These are phyloP conservation scores for Gopherus flavomarginatus DNA, from an alignment of 2,113 vertebrate genomes.

Conservation along the genomic window DNA sequence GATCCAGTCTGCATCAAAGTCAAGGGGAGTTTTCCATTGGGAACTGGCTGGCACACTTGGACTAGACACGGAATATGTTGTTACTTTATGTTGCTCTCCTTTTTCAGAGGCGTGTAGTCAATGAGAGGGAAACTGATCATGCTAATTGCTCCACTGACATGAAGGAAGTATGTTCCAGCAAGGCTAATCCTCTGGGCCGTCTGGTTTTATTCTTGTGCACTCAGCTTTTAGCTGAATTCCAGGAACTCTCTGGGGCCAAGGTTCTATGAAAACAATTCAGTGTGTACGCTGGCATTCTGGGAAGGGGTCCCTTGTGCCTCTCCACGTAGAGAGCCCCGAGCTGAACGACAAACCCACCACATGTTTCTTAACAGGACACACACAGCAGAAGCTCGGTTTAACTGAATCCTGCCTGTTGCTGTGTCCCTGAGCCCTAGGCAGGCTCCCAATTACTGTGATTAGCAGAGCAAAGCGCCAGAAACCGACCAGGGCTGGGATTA, in stretches of 20 bases:
- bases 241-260: accelerated
- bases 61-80: not conserved
- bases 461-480: not conserved
- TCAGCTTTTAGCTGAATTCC: not conserved
- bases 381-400: not conserved
- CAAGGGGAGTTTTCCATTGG: not conserved
- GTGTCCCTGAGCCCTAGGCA: accelerated
- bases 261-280: accelerated
- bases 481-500: accelerated
- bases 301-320: not conserved
- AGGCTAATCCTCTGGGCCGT: not conserved
- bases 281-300: accelerated
- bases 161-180: conserved; percentile 28
- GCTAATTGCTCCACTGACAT: not conserved
- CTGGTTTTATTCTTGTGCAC: not conserved
- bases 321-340: not conserved
- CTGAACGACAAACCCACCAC: not conserved
- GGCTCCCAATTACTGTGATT: accelerated
- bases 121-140: not conserved
- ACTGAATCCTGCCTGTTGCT: not conserved
- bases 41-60: not conserved
- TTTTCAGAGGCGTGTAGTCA: not conserved
- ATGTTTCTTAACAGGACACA: not conserved
- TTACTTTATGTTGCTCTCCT: not conserved
- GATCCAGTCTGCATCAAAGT: not conserved